Evolutionary conservation across 2,888 invertebrate species (phyloP).

Genomic region (Hipparchia sbordonii): DNA sequence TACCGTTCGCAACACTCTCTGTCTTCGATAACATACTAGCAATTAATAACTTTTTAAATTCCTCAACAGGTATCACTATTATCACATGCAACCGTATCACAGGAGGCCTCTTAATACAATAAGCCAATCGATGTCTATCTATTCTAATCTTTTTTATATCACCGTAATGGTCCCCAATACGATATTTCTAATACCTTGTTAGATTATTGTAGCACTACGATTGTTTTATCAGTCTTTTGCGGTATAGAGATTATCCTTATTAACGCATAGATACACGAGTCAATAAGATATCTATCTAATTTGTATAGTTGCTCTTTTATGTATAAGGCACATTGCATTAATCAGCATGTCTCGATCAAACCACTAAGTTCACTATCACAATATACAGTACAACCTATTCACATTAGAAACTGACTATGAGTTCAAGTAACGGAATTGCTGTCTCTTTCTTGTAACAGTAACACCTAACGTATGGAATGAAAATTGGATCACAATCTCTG

Average conservation of each 20-base stretch:
- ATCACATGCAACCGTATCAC: slow-evolving; percentile 30
- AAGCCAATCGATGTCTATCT: slow-evolving; percentile 32
- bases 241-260: slow-evolving; percentile 5
- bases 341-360: neutral
- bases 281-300: slow-evolving; percentile 12
- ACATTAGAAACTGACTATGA: slow-evolving; percentile 1
- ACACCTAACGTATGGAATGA: neutral
- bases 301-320: neutral
- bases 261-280: neutral
- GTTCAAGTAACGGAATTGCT: neutral
- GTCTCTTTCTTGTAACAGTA: slow-evolving; percentile 16
- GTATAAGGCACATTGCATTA: slow-evolving; percentile 7
- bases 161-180: slow-evolving; percentile 29
- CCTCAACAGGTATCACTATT: slow-evolving; percentile 14
- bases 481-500: neutral
- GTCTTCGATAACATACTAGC: slow-evolving; percentile 38
- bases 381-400: neutral
- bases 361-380: slow-evolving; percentile 6
- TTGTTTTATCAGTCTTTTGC: slow-evolving; percentile 34
- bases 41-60: slow-evolving; percentile 16
- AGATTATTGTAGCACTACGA: slow-evolving; percentile 8
- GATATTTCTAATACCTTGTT: slow-evolving; percentile 23
- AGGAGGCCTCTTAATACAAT: slow-evolving; percentile 20
- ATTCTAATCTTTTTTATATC: slow-evolving; percentile 22
- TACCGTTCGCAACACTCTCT: slow-evolving; percentile 42